Conservation (phyloP, 2,113 vertebrate species). For the Hydropotes inermis region DNA sequence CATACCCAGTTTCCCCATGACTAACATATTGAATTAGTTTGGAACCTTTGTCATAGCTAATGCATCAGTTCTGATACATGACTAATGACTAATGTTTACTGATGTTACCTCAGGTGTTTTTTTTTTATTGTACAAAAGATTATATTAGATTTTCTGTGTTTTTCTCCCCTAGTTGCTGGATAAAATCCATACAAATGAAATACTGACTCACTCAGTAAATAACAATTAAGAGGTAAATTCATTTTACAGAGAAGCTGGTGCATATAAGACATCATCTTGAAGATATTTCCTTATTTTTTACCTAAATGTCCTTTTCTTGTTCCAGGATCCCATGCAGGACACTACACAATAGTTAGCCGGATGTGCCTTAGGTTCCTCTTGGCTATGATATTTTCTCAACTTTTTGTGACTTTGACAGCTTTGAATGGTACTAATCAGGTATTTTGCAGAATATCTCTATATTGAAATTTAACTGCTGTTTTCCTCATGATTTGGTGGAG, state of each 20-base stretch:
- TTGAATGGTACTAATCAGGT: not conserved
- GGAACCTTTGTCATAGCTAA: not conserved
- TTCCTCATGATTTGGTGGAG: not conserved
- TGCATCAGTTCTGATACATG: not conserved
- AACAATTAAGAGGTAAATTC: conserved; percentile 85
- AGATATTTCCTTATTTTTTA: not conserved
- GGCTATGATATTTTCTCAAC: not conserved
- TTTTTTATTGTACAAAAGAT: conserved; percentile 71
- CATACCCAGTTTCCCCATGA: not conserved
- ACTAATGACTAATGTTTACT: not conserved
- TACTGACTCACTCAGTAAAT: conserved; percentile 82
- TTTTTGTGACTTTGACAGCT: not conserved
- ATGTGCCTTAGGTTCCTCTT: not conserved
- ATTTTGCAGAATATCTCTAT: not conserved
- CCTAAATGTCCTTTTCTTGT: not conserved
- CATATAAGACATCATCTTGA: conserved; percentile 79
- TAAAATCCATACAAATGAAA: conserved; percentile 87
- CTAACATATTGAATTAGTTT: not conserved
- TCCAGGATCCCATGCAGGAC: not conserved
- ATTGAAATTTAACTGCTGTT: not conserved
- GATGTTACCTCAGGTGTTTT: not conserved
- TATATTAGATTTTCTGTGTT: conserved; percentile 80
- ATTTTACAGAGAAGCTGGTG: conserved; percentile 77
- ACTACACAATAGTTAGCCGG: not conserved
- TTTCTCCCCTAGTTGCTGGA: conserved; percentile 60